Base-by-base conservation (phyloP, 2,888 invertebrate species). In the Argyra leucocephala region DNA sequence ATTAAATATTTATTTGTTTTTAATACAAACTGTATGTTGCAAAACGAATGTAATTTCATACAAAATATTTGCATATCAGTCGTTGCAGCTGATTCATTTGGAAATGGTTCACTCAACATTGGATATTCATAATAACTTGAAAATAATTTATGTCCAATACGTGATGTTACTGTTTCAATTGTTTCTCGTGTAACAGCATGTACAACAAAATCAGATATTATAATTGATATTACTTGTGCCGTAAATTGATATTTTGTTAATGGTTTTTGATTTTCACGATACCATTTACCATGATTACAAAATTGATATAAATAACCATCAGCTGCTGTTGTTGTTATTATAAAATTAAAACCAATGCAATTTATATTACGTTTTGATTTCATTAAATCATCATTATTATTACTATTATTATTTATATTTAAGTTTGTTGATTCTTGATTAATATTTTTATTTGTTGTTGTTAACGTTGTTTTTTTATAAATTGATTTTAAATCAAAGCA, bases 101-200 rank as follows among this genome's bases (percentile, higher is more conserved):
- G 78, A 62, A 76, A 78, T 9, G 76, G 69, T 9, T 72, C 72
- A 2, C 76, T 75, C 37, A 78, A 72, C 62, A 75, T 73, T 61
- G 79, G 78, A 68, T 79, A 79, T 69, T 80, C 79, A 65, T 78
- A 79, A 18, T 76, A 76, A 71, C 76, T 79, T 48, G 82, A 81
- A 64, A 85, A 83, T 1, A 86, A 74, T 68, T 85, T 82, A 72
- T 88, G 86, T 0, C 87, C 85, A 64, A 86, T 82, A 61, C 87
- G 80, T 23, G 85, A 81, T 0, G 90, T 90, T 73, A 90, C 91
- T 0, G 89, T 86, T 76, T 91, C 90, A 59, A 91, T 81, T 0
- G 90, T 90, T 66, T 86, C 86, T 68, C 87, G 86, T 0, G 90
- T 90, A 22, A 90, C 78, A 0, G 89, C 89, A 74, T 90, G 89